Evolutionary conservation across 2,888 invertebrate genomes (phyloP), one percentile per base, ranked within the genome.

Genomic region (Serrognathus titanus): DNA sequence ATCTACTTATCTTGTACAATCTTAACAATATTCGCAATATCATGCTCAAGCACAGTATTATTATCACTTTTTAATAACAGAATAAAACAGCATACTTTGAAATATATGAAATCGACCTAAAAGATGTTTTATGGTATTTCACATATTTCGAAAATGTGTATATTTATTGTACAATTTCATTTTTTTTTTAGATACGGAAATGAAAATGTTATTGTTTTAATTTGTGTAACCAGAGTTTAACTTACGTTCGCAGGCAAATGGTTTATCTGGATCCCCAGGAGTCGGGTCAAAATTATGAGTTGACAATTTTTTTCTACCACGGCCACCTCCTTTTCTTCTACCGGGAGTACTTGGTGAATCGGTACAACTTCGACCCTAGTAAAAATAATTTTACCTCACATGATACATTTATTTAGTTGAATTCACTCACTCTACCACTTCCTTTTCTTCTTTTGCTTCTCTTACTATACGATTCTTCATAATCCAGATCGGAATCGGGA

Each of bases 241-340:
- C 90, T 90, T 87, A 93, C 92, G 88, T 86, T 92, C 94, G 82
- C 93, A 94, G 75, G 89, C 88, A 81, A 88, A 94, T 38, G 93
- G 93, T 76, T 94, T 94, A 75, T 94, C 93, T 48, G 87, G 83
- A 76, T 93, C 93, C 46, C 86, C 86, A 8, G 85, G 83, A 3
- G 77, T 78, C 3, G 78, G 78, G 37, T 78, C 78, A 61, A 75
- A 78, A 64, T 73, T 77, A 54, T 77, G 77, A 13, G 77, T 75
- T 3, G 77, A 77, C 55, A 78, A 75, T 70, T 81, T 82, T 69
- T 82, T 81, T 46, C 82, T 74, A 60, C 82, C 81, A 51, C 82
- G 74, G 54, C 82, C 82, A 69, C 80, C 69, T 11, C 78, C 76
- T 64, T 75, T 75, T 59, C 72, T 72, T 49, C 78, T 65, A 6